Conservation (phyloP, 2,888 invertebrate species). For the Vandiemenella viatica region DNA sequence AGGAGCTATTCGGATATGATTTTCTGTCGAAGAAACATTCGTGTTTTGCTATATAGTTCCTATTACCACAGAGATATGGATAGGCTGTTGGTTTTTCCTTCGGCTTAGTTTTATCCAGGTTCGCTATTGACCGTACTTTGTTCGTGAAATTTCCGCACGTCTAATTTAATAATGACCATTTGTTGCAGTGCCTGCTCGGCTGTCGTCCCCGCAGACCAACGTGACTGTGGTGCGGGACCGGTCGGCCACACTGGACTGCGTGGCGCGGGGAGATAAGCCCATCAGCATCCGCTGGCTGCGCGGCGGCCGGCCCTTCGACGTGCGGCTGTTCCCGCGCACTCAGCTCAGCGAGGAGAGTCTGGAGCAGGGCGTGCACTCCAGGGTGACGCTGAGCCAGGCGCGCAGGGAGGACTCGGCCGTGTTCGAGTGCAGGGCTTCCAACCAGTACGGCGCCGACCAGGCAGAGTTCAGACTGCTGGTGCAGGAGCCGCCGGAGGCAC, state of each 20-base stretch:
- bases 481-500: slow-evolving; percentile 28
- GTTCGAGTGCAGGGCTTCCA: slow-evolving; percentile 28
- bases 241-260: slow-evolving; percentile 19
- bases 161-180: too few relatives aligned
- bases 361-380: slow-evolving; percentile 25
- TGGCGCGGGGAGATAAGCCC: slow-evolving; percentile 21
- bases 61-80: too few relatives aligned
- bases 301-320: slow-evolving; percentile 11
- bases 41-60: too few relatives aligned
- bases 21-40: too few relatives aligned
- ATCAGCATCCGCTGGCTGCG: slow-evolving; percentile 21
- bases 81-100: too few relatives aligned
- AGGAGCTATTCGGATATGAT: too few relatives aligned
- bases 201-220: slow-evolving; percentile 18
- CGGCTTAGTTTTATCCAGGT: too few relatives aligned
- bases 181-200: slow-evolving; percentile 20
- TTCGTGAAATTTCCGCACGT: too few relatives aligned
- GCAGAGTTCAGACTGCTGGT: slow-evolving; percentile 9
- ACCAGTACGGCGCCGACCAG: slow-evolving; percentile 29
- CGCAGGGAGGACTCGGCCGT: slow-evolving; percentile 15
- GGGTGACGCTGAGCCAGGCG: slow-evolving; percentile 12
- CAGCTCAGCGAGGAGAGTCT: slow-evolving; percentile 13
- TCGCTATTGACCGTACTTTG: too few relatives aligned
- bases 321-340: slow-evolving; percentile 4
- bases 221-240: slow-evolving; percentile 19